Evolutionary conservation across 30 jellyfish, hydroid and myxozoan species (phyloP).

Genomic region (Aurelia sp.): DNA sequence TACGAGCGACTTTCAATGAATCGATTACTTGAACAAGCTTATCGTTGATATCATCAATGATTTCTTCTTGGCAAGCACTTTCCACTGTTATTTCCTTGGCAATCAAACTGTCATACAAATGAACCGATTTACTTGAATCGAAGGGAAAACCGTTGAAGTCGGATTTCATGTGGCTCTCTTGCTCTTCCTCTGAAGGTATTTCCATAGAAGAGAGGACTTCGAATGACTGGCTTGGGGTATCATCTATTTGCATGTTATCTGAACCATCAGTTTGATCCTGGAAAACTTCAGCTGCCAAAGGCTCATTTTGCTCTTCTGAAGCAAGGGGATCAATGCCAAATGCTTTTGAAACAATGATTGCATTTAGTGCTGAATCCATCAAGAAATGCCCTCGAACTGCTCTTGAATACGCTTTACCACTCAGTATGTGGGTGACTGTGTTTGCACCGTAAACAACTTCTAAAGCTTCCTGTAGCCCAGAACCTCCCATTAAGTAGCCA

Average conservation of each 20-base stretch:
- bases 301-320: constrained; percentile 34
- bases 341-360: constrained; percentile 20
- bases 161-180: not conserved
- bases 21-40: not conserved
- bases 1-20: constrained; percentile 10
- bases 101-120: constrained; percentile 15
- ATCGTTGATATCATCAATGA: not conserved
- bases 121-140: constrained; percentile 7
- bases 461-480: constrained; percentile 25
- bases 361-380: constrained; percentile 29
- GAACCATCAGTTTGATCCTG: constrained; percentile 28
- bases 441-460: constrained; percentile 40
- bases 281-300: constrained; percentile 6
- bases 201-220: constrained; percentile 22
- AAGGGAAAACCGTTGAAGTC: constrained; percentile 5
- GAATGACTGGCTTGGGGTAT: not conserved
- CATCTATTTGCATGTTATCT: constrained; percentile 19
- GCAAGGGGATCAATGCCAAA: constrained; percentile 28
- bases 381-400: constrained; percentile 61
- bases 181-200: constrained; percentile 24
- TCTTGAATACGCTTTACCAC: constrained; percentile 55
- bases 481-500: constrained; percentile 46
- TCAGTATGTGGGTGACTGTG: constrained; percentile 51
- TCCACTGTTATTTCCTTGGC: constrained; percentile 24
- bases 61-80: not conserved